phyloP scores from a whole-genome alignment of 2,888 invertebrate genomes.

The Proisotoma minuta region DNA sequence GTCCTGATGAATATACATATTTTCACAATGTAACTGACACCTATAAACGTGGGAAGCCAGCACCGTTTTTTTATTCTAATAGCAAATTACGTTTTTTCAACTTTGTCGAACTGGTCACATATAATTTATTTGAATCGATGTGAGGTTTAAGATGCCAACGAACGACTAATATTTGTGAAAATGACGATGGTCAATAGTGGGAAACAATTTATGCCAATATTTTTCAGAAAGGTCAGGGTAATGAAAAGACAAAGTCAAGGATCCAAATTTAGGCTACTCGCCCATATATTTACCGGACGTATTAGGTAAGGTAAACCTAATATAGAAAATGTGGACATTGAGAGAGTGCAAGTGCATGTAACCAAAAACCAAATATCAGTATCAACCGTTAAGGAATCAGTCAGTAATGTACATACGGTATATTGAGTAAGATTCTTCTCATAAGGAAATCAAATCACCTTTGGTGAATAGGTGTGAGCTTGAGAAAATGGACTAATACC shows the following conservation, averaged over 20 bases:
- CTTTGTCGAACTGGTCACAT: too few relatives aligned
- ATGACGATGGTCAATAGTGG: too few relatives aligned
- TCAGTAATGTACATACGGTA: constrained; percentile 27
- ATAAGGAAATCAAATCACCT: constrained; percentile 40
- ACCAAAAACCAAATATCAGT: neutral
- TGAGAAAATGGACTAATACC: constrained; percentile 33
- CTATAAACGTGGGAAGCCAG: neutral
- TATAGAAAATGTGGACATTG: constrained; percentile 36
- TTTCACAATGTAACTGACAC: neutral
- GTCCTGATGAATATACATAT: neutral
- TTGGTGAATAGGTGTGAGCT: constrained; percentile 32
- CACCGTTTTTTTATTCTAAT: neutral
- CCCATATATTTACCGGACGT: constrained; percentile 44
- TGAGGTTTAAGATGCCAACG: neutral
- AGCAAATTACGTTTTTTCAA: neutral
- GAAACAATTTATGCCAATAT: constrained; percentile 5
- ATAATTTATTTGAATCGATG: neutral
- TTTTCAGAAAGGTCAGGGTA: constrained; percentile 46
- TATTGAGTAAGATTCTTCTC: constrained; percentile 35
- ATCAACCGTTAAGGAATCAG: neutral
- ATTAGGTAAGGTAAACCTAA: constrained; percentile 46
- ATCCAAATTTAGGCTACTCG: constrained; percentile 42
- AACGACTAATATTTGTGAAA: neutral
- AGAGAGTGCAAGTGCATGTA: too few relatives aligned
- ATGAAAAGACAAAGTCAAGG: constrained; percentile 26